phyloP scores from a whole-genome alignment of 2,113 vertebrate species.

The Acanthisitta chloris region DNA sequence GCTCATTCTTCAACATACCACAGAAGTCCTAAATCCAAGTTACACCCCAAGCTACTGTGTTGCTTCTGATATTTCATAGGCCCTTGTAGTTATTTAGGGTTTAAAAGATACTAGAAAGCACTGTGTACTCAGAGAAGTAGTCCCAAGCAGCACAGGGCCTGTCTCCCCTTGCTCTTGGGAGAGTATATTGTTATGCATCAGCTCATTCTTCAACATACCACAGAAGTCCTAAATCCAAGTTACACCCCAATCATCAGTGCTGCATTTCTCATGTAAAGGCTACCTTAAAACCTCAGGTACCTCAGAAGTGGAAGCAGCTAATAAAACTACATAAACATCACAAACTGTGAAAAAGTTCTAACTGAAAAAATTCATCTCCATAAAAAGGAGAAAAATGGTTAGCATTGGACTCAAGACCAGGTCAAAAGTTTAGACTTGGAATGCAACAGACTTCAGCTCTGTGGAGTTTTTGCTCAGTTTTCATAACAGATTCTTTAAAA shows the following conservation, averaged over 20 bases:
- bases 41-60: not conserved
- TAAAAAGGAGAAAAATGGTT: not conserved
- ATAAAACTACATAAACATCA: not conserved
- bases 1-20: not conserved
- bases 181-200: not conserved
- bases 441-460: not conserved
- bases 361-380: not conserved
- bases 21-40: not conserved
- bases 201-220: not conserved
- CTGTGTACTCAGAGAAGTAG: not conserved
- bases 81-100: not conserved
- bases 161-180: not conserved
- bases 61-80: not conserved
- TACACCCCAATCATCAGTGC: not conserved
- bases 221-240: not conserved
- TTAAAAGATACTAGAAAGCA: not conserved
- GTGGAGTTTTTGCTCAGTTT: not conserved
- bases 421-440: not conserved
- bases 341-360: not conserved
- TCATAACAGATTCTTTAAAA: not conserved
- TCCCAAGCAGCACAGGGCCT: not conserved
- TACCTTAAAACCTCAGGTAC: not conserved
- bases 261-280: not conserved
- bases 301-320: not conserved
- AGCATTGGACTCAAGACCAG: not conserved